These are phyloP conservation scores for Boulengerochromis microlepis DNA, from an alignment of 2,113 vertebrate genomes.

Conservation along the genomic window DNA sequence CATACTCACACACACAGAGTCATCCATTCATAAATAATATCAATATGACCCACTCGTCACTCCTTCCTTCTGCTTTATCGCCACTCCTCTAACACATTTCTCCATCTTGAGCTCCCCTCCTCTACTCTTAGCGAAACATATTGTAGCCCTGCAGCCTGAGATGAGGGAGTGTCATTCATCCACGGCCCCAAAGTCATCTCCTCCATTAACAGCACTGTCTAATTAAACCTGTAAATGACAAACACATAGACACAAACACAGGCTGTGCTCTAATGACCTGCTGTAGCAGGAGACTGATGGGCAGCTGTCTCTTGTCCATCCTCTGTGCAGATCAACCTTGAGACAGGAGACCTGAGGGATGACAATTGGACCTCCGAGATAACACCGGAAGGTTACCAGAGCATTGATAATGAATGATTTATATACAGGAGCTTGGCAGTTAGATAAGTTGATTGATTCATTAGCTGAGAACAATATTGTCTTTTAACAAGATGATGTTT, in stretches of 20 bases:
- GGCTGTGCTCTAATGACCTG: constrained; percentile 51
- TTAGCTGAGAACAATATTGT: constrained; percentile 53
- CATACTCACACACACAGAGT: constrained; percentile 17
- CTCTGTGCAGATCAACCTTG: constrained; percentile 62
- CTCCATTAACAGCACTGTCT: constrained; percentile 63
- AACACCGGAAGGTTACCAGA: constrained; percentile 34
- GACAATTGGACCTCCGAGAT: constrained; percentile 23
- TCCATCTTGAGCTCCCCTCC: background rate
- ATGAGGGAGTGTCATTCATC: constrained; percentile 48
- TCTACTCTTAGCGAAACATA: constrained; percentile 48
- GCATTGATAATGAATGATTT: constrained; percentile 49
- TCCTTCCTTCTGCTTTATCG: constrained; percentile 4
- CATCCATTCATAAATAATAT: constrained; percentile 63
- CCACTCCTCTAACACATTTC: background rate
- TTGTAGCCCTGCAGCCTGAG: constrained; percentile 31
- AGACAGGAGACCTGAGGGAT: constrained; percentile 26
- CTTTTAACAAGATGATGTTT: constrained; percentile 33
- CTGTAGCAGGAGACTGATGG: constrained; percentile 65
- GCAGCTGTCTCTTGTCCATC: constrained; percentile 63
- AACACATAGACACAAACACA: constrained; percentile 64
- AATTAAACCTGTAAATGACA: constrained; percentile 73
- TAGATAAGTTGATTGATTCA: constrained; percentile 50
- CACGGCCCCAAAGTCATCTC: constrained; percentile 64
- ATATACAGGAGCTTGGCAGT: constrained; percentile 8
- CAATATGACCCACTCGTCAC: constrained; percentile 51